Conservation (phyloP, 2,113 vertebrate species). For the Pseudonaja textilis region DNA sequence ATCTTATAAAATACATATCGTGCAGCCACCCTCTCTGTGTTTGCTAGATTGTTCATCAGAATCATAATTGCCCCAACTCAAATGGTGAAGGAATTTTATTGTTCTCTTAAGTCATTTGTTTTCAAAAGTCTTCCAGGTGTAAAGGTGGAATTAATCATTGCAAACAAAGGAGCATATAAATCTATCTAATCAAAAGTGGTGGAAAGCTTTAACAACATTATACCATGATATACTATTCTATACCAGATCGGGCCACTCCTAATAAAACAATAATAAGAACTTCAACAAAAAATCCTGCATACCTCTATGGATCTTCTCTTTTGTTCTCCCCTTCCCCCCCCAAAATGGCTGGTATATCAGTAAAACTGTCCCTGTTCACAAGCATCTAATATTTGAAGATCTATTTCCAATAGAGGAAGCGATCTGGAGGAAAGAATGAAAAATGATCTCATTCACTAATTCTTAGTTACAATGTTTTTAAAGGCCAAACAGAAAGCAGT, state of each 20-base stretch:
- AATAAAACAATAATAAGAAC: neutral
- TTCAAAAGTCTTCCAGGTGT: neutral
- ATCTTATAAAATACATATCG: neutral
- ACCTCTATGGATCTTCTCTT: neutral
- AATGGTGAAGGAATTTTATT: neutral
- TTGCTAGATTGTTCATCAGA: neutral
- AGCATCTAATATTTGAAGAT: neutral
- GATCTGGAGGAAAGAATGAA: neutral
- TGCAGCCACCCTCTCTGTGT: neutral
- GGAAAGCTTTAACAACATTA: neutral
- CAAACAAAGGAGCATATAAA: neutral
- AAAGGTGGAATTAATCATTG: neutral
- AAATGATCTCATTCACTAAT: neutral
- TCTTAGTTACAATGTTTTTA: neutral
- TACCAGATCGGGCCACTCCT: neutral
- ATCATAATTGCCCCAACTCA: neutral
- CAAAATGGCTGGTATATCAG: neutral
- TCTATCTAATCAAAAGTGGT: neutral
- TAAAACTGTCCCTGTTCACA: neutral
- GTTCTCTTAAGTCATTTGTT: neutral
- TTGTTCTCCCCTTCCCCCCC: accelerated
- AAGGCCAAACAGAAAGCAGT: neutral
- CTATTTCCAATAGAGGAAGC: neutral
- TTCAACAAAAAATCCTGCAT: neutral
- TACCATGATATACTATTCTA: neutral